Conservation (phyloP, 2,797 vertebrate genomes). For the Microctenopoma steveboyesi region DNA sequence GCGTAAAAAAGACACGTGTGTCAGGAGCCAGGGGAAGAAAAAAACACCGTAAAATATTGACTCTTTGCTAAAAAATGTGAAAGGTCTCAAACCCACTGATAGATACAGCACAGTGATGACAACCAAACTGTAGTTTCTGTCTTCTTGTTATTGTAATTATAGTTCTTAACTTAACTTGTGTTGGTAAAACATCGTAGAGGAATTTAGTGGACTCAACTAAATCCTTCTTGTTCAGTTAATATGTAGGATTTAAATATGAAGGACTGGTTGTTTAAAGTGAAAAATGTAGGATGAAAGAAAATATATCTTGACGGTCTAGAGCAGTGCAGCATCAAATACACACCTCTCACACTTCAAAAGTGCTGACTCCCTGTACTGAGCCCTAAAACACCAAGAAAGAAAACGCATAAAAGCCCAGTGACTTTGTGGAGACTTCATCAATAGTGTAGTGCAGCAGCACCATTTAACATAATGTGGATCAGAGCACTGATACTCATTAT, state of each 20-base stretch:
- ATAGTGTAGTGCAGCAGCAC: conserved; percentile 37
- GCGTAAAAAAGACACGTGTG: conserved; percentile 24
- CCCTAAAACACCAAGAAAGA: conserved; percentile 45
- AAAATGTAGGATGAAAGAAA: no score
- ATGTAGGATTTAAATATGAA: no score
- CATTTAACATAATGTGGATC: conserved; percentile 64
- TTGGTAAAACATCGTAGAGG: no score
- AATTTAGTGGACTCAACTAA: no score
- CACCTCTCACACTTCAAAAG: conserved; percentile 22
- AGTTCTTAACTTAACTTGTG: no score
- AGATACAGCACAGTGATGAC: no score
- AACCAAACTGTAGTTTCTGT: no score
- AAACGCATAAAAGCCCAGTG: conserved; percentile 30
- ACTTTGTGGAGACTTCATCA: conserved; percentile 55
- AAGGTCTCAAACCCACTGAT: neutral
- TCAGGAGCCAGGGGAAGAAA: conserved; percentile 26
- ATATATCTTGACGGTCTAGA: no score
- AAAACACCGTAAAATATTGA: conserved; percentile 12
- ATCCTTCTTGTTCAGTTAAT: no score
- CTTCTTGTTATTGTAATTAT: no score
- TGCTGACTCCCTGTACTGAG: conserved; percentile 54
- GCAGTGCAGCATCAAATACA: conserved; percentile 18
- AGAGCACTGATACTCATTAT: conserved; percentile 60
- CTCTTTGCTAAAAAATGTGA: neutral
- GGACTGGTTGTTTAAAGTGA: no score